Percentiles rank a stretch among this genome's conserved stretches.
phyloP scores from a whole-genome alignment of 23 tunicate species.

The Corella eumyota region DNA sequence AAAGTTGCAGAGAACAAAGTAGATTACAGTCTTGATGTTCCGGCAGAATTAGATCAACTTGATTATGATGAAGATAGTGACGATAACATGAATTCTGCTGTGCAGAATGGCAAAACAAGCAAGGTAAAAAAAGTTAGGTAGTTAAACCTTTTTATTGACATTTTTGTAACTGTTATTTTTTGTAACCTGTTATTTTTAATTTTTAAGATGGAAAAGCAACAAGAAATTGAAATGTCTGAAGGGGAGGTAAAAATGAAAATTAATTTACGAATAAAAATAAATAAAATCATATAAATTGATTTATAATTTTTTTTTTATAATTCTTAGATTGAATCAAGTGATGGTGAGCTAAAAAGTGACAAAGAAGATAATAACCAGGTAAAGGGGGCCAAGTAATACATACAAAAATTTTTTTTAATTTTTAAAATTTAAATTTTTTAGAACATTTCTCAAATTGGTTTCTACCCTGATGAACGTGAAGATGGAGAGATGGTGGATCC shows the following conservation, averaged over 20 bases:
- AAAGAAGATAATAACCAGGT: no score
- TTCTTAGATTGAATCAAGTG: slow-evolving; percentile 38
- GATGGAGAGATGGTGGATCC: slow-evolving; percentile 76
- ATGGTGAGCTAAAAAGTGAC: slow-evolving; percentile 52
- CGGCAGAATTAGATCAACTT: slow-evolving; percentile 41
- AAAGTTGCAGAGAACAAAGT: not conserved
- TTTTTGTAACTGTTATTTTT: not conserved
- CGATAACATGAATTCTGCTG: no score
- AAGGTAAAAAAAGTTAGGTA: no score
- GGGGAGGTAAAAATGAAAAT: slow-evolving; percentile 52
- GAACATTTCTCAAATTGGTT: no score
- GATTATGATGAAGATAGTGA: slow-evolving; percentile 83
- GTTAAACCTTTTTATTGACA: not conserved
- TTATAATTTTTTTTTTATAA: no score
- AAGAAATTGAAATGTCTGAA: slow-evolving; percentile 28
- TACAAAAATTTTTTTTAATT: no score
- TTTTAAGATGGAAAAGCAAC: not conserved
- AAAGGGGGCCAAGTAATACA: no score
- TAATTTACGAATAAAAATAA: no score
- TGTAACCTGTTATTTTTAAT: not conserved
- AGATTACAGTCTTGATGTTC: slow-evolving; percentile 14
- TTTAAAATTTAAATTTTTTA: no score
- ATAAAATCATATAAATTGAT: no score
- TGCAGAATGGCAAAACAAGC: no score
- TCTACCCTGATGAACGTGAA: slow-evolving; percentile 44